A percentile compares a stretch with the other conserved stretches of the same genome.
These are phyloP conservation scores for Acanthaster planci DNA, from an alignment of 35 echinoderm and acorn worm species.

Conservation along the genomic window DNA sequence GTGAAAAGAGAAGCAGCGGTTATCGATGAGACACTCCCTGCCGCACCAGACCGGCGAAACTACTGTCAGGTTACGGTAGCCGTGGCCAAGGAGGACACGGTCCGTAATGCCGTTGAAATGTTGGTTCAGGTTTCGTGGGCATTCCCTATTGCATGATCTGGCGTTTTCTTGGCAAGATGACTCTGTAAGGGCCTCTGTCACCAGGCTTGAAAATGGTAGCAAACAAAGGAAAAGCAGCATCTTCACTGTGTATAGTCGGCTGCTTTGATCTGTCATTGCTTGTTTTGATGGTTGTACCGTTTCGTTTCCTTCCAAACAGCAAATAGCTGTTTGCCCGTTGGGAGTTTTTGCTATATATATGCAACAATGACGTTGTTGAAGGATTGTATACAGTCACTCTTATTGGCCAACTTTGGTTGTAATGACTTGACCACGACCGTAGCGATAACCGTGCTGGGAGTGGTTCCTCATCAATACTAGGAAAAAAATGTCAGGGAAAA, in stretches of 20 bases:
- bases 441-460: too few species aligned
- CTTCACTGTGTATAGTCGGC: background rate
- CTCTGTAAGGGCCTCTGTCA: background rate
- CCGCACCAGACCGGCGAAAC: background rate
- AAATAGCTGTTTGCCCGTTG: too few species aligned
- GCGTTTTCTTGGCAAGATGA: too few species aligned
- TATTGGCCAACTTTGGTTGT: too few species aligned
- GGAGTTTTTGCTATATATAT: too few species aligned
- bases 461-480: too few species aligned
- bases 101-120: background rate
- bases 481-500: too few species aligned
- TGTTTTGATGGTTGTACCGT: too few species aligned
- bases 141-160: background rate
- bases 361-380: too few species aligned
- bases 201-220: background rate
- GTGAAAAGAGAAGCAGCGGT: background rate
- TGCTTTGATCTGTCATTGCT: background rate
- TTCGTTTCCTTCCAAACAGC: too few species aligned
- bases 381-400: too few species aligned
- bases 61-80: background rate
- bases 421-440: too few species aligned
- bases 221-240: background rate
- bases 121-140: background rate
- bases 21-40: background rate
- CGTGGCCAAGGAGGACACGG: background rate